A percentile compares a stretch with the other conserved stretches of the same genome.
phyloP scores from a whole-genome alignment of 92 coral and sea anemone genomes.

The Zoanthus sansibaricus region DNA sequence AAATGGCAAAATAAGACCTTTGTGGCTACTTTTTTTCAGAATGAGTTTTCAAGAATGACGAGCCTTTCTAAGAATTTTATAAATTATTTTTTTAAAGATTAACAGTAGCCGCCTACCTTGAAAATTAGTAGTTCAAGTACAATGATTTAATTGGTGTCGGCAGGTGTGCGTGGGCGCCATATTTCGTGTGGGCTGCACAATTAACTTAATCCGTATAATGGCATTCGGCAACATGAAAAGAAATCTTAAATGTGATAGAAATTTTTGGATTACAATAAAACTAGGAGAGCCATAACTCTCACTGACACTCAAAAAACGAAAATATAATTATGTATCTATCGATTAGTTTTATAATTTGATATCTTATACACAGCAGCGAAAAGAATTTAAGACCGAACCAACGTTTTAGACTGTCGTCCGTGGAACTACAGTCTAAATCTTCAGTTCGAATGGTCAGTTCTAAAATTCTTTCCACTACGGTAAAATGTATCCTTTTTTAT shows the following conservation, averaged over 20 bases:
- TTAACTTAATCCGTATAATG: conserved; percentile 17
- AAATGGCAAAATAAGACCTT: neutral
- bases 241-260: neutral
- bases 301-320: too few relatives aligned
- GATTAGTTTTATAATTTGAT: too few relatives aligned
- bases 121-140: neutral
- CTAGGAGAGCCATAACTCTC: too few relatives aligned
- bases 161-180: neutral
- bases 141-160: neutral
- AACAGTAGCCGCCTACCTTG: neutral
- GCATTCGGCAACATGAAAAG: conserved; percentile 32
- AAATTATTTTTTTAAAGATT: neutral
- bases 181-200: neutral
- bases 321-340: too few relatives aligned
- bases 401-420: too few relatives aligned
- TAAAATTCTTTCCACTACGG: too few relatives aligned
- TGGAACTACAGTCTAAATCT: too few relatives aligned
- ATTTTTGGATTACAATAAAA: conserved; percentile 2
- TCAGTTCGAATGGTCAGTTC: too few relatives aligned
- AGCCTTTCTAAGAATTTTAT: neutral
- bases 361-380: too few relatives aligned
- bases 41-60: neutral
- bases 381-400: too few relatives aligned
- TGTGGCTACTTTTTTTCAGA: neutral
- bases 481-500: too few relatives aligned